Evolutionary conservation across 2,888 invertebrate species (phyloP).

Genomic region (Cyrtodaria siliqua): DNA sequence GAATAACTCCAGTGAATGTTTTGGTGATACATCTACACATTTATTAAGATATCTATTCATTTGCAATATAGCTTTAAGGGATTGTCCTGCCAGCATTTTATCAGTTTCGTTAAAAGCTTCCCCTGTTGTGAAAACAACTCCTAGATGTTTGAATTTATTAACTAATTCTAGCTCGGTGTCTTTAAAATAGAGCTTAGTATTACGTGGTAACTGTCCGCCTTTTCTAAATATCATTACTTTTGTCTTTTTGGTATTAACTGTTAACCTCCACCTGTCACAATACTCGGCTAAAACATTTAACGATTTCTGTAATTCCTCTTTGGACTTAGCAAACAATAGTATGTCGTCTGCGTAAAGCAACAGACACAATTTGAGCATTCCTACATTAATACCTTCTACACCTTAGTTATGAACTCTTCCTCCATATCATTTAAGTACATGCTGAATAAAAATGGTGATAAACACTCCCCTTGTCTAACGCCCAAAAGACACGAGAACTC

Average conservation of each 20-base stretch:
- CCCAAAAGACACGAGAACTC: background rate
- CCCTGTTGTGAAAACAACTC: background rate
- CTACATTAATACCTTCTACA: slow-evolving; percentile 1
- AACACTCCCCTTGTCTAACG: slow-evolving; percentile 4
- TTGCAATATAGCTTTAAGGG: slow-evolving; percentile 1
- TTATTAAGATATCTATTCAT: slow-evolving; percentile 7
- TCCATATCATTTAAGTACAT: too few relatives aligned
- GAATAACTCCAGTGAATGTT: too few relatives aligned
- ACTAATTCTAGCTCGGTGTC: background rate
- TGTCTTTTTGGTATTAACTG: background rate
- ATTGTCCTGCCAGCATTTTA: slow-evolving; percentile 4
- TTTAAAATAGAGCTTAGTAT: background rate
- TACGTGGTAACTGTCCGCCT: background rate
- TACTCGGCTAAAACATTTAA: background rate
- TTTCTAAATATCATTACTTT: slow-evolving; percentile 6
- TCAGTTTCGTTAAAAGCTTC: slow-evolving; percentile 1
- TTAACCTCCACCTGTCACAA: background rate
- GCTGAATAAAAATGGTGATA: slow-evolving; percentile 3
- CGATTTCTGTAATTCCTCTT: background rate
- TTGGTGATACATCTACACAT: slow-evolving; percentile 2
- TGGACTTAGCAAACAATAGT: background rate
- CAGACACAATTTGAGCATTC: background rate
- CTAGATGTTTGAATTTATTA: slow-evolving; percentile 4
- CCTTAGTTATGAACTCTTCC: background rate
- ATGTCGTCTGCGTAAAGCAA: slow-evolving; percentile 1